Base-by-base conservation (phyloP, 2,888 invertebrate genomes). In the Hemicrepidius hirtus region DNA sequence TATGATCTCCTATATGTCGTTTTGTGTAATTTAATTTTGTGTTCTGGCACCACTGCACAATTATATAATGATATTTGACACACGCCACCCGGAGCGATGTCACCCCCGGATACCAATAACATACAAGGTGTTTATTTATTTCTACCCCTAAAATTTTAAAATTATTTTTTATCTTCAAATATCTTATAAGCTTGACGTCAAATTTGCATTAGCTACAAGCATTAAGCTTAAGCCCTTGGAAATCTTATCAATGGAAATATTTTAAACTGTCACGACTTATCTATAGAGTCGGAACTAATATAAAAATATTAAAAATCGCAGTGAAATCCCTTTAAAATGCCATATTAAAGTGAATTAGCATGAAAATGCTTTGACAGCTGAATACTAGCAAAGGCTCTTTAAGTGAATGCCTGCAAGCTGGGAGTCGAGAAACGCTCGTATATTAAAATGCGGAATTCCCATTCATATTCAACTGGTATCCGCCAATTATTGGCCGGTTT, bases 361-460 rank as follows among this genome's bases (percentile, higher is more conserved):
- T 86, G 84, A 85, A 85, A 85, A 86, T 85, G 84, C 81, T 82
- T 81, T 85, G 86, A 86, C 86, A 86, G 86, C 80, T 86, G 85
- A 86, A 86, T 86, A 75, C 79, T 73, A 74, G 62, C 53, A 66
- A 65, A 71, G 77, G 80, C 78, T 81, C 79, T 80, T 82, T 81
- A 80, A 80, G 80, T 75, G 78, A 80, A 76, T 78, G 82, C 83
- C 80, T 79, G 63, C 76, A 75, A 79, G 82, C 76, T n/a, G 68
- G 57, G 64, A 68, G 68, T 68, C 65, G 71, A 62, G 64, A 63
- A 71, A 74, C 69, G 53, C 60, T 66, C 69, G 68, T 75, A 77
- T 76, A 75, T 77, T 80, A 81, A 80, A 80, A 81, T 79, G 76
- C 81, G 77, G 77, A 80, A 82, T 79, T 74, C 76, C 80, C 81